Evolutionary conservation across 2,888 invertebrate species (phyloP).

Genomic region (Trachelus iudaicus): DNA sequence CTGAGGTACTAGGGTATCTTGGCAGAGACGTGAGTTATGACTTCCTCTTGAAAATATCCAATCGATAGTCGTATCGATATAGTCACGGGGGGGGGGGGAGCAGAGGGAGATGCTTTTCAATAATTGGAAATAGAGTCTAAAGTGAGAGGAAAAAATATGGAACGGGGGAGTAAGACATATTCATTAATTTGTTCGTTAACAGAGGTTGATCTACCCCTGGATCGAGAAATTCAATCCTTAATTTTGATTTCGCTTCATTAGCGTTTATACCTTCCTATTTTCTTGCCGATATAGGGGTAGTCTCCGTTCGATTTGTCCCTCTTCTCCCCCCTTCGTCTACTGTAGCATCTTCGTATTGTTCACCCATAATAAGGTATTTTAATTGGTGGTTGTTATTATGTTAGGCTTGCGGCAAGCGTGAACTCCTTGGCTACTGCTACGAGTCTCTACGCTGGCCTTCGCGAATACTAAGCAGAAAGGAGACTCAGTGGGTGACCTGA

Average conservation of each 20-base stretch:
- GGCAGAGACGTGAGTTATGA: background rate
- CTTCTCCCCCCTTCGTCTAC: background rate
- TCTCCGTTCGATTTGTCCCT: conserved; percentile 12
- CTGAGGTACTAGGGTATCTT: background rate
- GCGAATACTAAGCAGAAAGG: background rate
- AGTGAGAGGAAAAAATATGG: background rate
- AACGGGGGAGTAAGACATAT: background rate
- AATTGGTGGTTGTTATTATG: conserved; percentile 60
- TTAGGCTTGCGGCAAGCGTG: conserved; percentile 35
- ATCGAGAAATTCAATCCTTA: background rate
- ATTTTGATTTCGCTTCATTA: conserved; percentile 3
- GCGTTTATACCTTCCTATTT: conserved; percentile 13
- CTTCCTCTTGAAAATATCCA: background rate
- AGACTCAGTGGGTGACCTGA: conserved; percentile 39
- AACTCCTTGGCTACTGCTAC: background rate
- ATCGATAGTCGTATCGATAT: background rate
- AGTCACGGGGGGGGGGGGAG: background rate
- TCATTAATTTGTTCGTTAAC: conserved; percentile 37
- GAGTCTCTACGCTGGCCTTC: background rate
- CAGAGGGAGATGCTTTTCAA: background rate
- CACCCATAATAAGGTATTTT: conserved; percentile 61
- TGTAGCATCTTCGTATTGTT: conserved; percentile 43
- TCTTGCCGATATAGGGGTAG: conserved; percentile 3
- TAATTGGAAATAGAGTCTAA: background rate
- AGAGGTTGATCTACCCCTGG: background rate